Conservation (phyloP, 2,888 invertebrate species). For the Choristoneura rosaceana region DNA sequence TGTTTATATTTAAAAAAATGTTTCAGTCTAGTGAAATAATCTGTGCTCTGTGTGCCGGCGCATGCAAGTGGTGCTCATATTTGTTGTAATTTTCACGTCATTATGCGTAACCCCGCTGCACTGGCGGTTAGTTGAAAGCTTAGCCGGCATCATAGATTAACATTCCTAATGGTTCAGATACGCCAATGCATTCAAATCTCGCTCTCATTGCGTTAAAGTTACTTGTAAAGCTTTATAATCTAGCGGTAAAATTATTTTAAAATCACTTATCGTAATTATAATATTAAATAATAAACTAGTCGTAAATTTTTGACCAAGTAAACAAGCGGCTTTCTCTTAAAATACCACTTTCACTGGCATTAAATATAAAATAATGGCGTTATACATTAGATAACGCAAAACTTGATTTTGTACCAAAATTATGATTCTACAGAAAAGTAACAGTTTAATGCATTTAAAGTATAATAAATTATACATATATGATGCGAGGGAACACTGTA, state of each 20-base stretch:
- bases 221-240: not conserved
- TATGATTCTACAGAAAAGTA: not conserved
- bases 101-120: conserved; percentile 65
- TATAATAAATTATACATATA: not conserved
- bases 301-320: conserved; percentile 2
- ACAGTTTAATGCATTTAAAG: not conserved
- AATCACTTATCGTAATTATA: not conserved
- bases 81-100: conserved; percentile 78
- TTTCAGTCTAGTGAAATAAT: not conserved
- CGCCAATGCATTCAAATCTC: conserved; percentile 32
- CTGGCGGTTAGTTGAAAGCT: conserved; percentile 69
- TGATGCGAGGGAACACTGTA: too few relatives aligned
- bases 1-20: too few relatives aligned
- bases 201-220: not conserved
- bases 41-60: conserved; percentile 56
- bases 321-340: conserved; percentile 19
- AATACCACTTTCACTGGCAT: conserved; percentile 17
- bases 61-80: conserved; percentile 53
- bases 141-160: conserved; percentile 61
- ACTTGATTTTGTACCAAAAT: conserved; percentile 1
- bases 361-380: conserved; percentile 14
- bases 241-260: not conserved
- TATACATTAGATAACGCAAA: conserved; percentile 18
- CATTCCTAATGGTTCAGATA: conserved; percentile 46
- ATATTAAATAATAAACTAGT: not conserved